These are phyloP conservation scores for Linyphia triangularis DNA, from an alignment of 2,888 invertebrate species.

Conservation along the genomic window DNA sequence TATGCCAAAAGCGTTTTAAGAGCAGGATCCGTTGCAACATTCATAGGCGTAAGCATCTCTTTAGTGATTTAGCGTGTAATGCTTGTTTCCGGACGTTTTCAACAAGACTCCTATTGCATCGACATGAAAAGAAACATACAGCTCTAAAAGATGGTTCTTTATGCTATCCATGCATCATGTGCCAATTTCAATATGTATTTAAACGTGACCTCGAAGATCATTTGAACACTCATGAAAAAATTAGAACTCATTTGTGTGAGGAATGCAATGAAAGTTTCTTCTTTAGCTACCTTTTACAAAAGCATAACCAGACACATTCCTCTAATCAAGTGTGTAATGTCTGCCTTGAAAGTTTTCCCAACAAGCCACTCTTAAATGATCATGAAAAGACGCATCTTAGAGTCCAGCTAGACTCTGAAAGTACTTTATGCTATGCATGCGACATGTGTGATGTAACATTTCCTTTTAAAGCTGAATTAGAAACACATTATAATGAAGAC, in stretches of 20 bases:
- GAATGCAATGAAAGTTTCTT: constrained; percentile 1
- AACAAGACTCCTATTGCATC: not conserved
- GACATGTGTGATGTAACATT: constrained; percentile 2
- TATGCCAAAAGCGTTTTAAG: constrained; percentile 2
- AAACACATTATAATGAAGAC: constrained; percentile 25
- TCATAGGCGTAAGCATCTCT: not conserved
- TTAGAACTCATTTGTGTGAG: not conserved
- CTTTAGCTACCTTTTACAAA: not conserved
- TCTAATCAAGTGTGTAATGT: constrained; percentile 2
- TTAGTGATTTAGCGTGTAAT: constrained; percentile 2
- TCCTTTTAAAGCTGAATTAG: not conserved
- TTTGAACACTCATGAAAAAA: constrained; percentile 22
- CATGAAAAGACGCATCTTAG: constrained; percentile 39
- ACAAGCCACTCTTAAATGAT: not conserved
- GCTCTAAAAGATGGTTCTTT: not conserved
- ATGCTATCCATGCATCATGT: constrained; percentile 6
- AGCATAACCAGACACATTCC: not conserved
- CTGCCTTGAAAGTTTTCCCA: constrained; percentile 5
- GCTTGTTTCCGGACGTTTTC: not conserved
- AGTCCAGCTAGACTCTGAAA: not conserved
- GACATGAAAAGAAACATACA: constrained; percentile 19
- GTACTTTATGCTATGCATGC: not conserved
- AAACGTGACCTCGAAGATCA: constrained; percentile 10
- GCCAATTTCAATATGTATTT: not conserved
- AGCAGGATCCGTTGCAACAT: not conserved